These are phyloP conservation scores for Nemapogon koenigi DNA, from an alignment of 2,888 invertebrate genomes.

Conservation along the genomic window DNA sequence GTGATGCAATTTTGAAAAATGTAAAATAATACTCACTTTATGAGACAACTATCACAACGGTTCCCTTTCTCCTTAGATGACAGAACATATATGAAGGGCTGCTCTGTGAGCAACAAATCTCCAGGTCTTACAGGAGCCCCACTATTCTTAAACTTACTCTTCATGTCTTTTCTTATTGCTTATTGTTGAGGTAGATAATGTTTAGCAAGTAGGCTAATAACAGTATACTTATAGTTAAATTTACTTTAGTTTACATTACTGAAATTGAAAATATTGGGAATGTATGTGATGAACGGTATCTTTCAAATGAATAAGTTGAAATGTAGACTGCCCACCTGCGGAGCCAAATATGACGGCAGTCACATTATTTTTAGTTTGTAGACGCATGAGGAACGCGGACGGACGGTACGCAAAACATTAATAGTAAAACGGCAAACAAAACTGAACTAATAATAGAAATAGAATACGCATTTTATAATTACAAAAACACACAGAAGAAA, in stretches of 20 bases:
- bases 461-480: too few relatives aligned
- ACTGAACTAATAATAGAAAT: slow-evolving; percentile 29
- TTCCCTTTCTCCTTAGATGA: slow-evolving; percentile 72
- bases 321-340: slow-evolving; percentile 30
- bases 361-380: slow-evolving; percentile 52
- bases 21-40: slow-evolving; percentile 69
- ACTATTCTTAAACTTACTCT: slow-evolving; percentile 44
- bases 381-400: slow-evolving; percentile 25
- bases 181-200: slow-evolving; percentile 2
- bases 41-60: slow-evolving; percentile 80
- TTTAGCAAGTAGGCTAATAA: too few relatives aligned
- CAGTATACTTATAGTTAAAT: too few relatives aligned
- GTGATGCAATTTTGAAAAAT: too few relatives aligned
- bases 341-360: slow-evolving; percentile 44
- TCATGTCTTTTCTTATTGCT: slow-evolving; percentile 34
- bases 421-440: slow-evolving; percentile 42
- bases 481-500: too few relatives aligned
- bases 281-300: slow-evolving; percentile 30
- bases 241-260: too few relatives aligned
- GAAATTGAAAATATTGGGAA: slow-evolving; percentile 32
- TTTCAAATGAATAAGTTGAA: slow-evolving; percentile 37
- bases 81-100: slow-evolving; percentile 78
- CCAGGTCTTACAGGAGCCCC: slow-evolving; percentile 64
- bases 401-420: slow-evolving; percentile 27
- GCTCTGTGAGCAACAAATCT: slow-evolving; percentile 71